phyloP scores from a whole-genome alignment of 1,140 invertebrate species.

The Hydropsyche tenuis region DNA sequence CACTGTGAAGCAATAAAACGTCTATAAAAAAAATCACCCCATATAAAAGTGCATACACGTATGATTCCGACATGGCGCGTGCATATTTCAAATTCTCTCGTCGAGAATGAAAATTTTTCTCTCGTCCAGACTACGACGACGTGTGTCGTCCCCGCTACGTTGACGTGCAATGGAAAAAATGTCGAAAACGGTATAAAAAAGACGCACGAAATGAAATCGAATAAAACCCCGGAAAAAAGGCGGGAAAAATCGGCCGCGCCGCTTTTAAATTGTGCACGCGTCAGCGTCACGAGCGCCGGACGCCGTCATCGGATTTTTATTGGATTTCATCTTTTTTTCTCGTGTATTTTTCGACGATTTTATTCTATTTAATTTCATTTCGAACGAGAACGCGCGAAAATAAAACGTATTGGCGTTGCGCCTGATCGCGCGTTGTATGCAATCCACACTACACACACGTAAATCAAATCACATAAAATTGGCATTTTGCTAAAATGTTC shows the following conservation, averaged over 20 bases:
- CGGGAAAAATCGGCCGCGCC: conserved; percentile 13
- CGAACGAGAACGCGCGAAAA: background rate
- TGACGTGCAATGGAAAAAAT: background rate
- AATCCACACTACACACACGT: background rate
- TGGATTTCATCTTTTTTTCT: conserved; percentile 20
- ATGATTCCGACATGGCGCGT: conserved; percentile 29
- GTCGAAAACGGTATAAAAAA: background rate
- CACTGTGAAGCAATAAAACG: too few species aligned
- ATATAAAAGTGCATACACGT: too few species aligned
- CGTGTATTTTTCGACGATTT: background rate
- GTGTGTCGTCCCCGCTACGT: background rate
- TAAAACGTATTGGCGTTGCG: background rate
- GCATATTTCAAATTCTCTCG: conserved; percentile 31
- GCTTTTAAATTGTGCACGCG: conserved; percentile 44
- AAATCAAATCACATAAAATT: conserved; percentile 15
- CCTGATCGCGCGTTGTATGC: background rate
- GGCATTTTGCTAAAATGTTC: background rate
- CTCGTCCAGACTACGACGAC: background rate
- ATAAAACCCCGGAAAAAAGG: conserved; percentile 21
- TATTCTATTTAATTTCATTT: too few species aligned
- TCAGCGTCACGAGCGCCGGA: conserved; percentile 6
- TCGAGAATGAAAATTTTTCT: conserved; percentile 18
- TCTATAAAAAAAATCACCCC: too few species aligned
- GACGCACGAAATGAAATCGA: background rate
- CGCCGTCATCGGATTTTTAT: conserved; percentile 39